These are phyloP conservation scores for Micronycteris hirsuta DNA, from an alignment of 2,113 vertebrate genomes.

Conservation along the genomic window DNA sequence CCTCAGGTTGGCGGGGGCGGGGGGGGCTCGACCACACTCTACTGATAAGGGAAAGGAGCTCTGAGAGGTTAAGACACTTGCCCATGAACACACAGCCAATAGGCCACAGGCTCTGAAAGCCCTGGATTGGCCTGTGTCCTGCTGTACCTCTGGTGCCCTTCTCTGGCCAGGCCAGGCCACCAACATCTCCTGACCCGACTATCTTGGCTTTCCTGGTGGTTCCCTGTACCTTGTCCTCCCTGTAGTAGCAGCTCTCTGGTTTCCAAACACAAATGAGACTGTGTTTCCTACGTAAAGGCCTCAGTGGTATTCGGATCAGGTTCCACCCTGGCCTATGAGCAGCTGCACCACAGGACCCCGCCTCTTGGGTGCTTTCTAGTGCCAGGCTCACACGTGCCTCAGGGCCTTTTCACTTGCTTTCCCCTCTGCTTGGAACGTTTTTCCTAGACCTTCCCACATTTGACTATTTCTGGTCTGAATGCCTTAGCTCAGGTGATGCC, in stretches of 20 bases:
- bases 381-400: neutral
- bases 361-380: neutral
- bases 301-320: neutral
- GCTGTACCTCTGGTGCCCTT: neutral
- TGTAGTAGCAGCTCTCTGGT: neutral
- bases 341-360: neutral
- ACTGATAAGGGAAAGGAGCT: neutral
- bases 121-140: neutral
- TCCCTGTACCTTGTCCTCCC: neutral
- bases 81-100: neutral
- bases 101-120: neutral
- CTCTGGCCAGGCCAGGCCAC: neutral
- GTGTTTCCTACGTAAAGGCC: neutral
- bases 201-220: neutral
- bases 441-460: fast-evolving
- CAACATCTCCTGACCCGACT: neutral
- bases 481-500: neutral
- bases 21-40: neutral
- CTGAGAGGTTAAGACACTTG: neutral
- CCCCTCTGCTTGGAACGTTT: neutral
- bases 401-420: neutral
- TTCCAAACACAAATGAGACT: neutral
- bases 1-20: neutral
- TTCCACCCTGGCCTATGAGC: neutral
- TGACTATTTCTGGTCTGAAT: neutral